Percentiles rank a stretch among this genome's conserved stretches.
phyloP scores from a whole-genome alignment of 2,113 vertebrate species.

The Alethe castanea region DNA sequence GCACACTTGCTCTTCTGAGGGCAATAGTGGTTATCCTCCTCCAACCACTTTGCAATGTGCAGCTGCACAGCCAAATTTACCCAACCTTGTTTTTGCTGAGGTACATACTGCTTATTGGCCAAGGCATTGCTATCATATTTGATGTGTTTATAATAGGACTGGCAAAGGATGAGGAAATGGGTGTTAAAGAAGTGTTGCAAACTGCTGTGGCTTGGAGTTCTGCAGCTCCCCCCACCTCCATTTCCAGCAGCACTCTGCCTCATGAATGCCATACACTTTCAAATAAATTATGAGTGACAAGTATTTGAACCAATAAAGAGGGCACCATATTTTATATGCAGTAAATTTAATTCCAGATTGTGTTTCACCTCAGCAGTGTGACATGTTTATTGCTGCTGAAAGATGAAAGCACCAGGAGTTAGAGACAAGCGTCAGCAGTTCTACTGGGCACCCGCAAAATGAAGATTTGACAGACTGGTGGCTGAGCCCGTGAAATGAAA shows the following conservation, averaged over 20 bases:
- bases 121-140: neutral
- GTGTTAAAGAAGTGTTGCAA: conserved; percentile 28
- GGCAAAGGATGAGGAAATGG: conserved; percentile 18
- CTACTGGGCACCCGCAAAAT: conserved; percentile 81
- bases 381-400: conserved; percentile 94
- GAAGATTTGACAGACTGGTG: conserved; percentile 81
- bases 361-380: conserved; percentile 87
- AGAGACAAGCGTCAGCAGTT: conserved; percentile 83
- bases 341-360: conserved; percentile 99
- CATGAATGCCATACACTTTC: conserved; percentile 84
- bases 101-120: neutral
- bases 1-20: neutral
- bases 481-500: conserved; percentile 82
- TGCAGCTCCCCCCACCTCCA: conserved; percentile 33
- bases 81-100: neutral
- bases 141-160: conserved; percentile 48
- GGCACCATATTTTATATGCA: conserved; percentile 97
- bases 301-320: conserved; percentile 98
- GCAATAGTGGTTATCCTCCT: neutral
- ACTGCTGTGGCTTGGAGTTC: conserved; percentile 12
- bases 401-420: conserved; percentile 83
- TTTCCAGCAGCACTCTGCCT: conserved; percentile 68
- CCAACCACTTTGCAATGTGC: neutral
- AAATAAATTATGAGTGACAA: conserved; percentile 98
- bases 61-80: neutral